phyloP scores from a whole-genome alignment of 2,888 invertebrate species.

The Dryomyza anilis region DNA sequence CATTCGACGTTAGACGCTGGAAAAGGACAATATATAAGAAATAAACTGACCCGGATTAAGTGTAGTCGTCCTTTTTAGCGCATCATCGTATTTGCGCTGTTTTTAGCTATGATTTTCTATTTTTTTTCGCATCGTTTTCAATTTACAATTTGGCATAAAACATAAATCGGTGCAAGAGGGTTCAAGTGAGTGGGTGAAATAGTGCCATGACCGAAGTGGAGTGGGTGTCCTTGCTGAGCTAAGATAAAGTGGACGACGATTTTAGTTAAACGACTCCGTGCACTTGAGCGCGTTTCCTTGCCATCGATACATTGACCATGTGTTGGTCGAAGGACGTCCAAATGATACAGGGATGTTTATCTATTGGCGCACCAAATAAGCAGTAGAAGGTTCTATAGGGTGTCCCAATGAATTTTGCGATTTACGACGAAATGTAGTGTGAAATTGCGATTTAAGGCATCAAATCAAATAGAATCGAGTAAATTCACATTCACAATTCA shows the following conservation, averaged over 20 bases:
- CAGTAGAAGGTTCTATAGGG: slow-evolving; percentile 5
- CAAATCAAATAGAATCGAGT: no score
- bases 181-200: neutral
- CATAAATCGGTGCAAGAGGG: slow-evolving; percentile 6
- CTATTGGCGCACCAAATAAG: slow-evolving; percentile 6
- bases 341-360: neutral
- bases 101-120: neutral
- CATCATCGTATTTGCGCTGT: neutral
- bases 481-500: no score
- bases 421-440: slow-evolving; percentile 22
- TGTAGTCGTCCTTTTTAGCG: neutral
- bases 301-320: neutral
- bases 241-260: slow-evolving; percentile 23
- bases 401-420: slow-evolving; percentile 1
- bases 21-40: slow-evolving; percentile 1
- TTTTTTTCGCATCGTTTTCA: neutral
- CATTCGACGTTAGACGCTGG: neutral
- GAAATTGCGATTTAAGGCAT: slow-evolving; percentile 18
- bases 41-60: slow-evolving; percentile 1
- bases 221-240: neutral
- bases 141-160: slow-evolving; percentile 10
- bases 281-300: slow-evolving; percentile 7
- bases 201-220: neutral
- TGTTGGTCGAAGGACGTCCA: neutral
- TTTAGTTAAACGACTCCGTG: slow-evolving; percentile 17